Evolutionary conservation across 2,113 vertebrate species (phyloP).

Genomic region (Mormyrus iriodes): DNA sequence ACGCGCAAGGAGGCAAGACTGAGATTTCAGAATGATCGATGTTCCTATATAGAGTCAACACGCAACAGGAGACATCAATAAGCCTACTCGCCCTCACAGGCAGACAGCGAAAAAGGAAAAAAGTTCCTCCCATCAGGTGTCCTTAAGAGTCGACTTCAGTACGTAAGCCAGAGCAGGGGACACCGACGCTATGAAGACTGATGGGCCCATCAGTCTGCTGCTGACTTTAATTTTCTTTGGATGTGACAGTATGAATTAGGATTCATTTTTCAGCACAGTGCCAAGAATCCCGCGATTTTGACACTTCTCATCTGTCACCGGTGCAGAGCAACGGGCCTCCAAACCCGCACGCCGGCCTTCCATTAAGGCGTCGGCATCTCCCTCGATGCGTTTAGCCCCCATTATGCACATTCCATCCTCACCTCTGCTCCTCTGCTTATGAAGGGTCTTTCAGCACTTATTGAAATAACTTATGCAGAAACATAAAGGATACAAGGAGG

Average conservation of each 20-base stretch:
- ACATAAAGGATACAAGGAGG: not conserved
- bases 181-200: too few relatives aligned
- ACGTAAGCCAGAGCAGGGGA: not conserved
- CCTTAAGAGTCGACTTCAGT: not conserved
- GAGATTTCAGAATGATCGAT: slow-evolving; percentile 30
- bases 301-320: not conserved
- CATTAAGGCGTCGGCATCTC: not conserved
- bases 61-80: not conserved
- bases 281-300: not conserved
- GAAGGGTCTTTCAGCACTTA: not conserved
- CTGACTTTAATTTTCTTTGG: not conserved
- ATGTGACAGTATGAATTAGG: not conserved
- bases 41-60: slow-evolving; percentile 5
- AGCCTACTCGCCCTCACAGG: not conserved
- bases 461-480: not conserved
- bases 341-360: not conserved
- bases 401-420: not conserved
- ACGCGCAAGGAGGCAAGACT: not conserved
- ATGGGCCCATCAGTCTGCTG: not conserved
- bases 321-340: not conserved
- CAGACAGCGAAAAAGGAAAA: not conserved
- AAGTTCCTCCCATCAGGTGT: not conserved
- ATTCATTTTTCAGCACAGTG: not conserved
- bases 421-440: not conserved
- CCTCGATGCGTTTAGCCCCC: not conserved